A percentile compares a stretch with the other conserved stretches of the same genome.
These are phyloP conservation scores for Spheniscus humboldti DNA, from an alignment of 2,797 vertebrate species.

Conservation along the genomic window DNA sequence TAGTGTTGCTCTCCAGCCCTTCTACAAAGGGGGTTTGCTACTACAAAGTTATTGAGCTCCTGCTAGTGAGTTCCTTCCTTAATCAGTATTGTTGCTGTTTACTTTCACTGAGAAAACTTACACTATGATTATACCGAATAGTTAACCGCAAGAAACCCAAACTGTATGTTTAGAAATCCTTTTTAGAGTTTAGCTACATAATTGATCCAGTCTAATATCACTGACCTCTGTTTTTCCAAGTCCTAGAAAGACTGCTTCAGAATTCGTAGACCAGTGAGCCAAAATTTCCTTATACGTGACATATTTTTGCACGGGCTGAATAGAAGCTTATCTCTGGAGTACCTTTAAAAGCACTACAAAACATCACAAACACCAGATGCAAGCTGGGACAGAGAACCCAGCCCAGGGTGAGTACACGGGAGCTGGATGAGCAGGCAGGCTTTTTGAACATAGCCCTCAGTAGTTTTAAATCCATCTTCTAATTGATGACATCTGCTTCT, in stretches of 20 bases:
- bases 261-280: not conserved
- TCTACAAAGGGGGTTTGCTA: not conserved
- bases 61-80: not conserved
- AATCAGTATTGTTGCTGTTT: not conserved
- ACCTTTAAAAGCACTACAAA: not conserved
- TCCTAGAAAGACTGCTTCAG: not conserved
- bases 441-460: not conserved
- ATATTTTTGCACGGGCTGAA: not conserved
- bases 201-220: not conserved
- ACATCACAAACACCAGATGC: not conserved
- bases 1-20: not conserved
- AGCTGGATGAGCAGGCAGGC: not conserved
- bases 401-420: not conserved
- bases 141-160: not conserved
- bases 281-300: not conserved
- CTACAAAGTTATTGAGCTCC: not conserved
- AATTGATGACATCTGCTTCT: not conserved
- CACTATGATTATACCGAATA: not conserved
- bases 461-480: not conserved
- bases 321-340: not conserved
- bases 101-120: not conserved
- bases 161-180: not conserved
- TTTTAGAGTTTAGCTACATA: not conserved
- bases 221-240: not conserved
- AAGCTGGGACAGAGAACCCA: not conserved